Evolutionary conservation across 2,113 vertebrate genomes (phyloP), one percentile per base, ranked within the genome.

Genomic region (Lophotis ruficrista): DNA sequence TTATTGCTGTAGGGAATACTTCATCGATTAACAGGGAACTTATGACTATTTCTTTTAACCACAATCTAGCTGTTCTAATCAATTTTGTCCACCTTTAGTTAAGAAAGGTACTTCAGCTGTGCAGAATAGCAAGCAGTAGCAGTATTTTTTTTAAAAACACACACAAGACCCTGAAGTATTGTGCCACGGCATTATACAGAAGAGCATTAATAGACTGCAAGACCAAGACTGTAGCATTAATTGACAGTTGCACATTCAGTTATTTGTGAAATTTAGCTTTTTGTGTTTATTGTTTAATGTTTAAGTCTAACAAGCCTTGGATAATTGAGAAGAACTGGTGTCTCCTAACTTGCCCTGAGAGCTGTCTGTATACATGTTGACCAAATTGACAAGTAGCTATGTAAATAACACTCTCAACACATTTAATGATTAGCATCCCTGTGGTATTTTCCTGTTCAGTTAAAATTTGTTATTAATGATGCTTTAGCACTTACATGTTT

Each of bases 1-100:
- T 96, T 94, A 91, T 48, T 68, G 69, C 53, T 65, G 20, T 61
- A 86, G 10, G n/a, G 68, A 77, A 81, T 84, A 89, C 57, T 83
- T 72, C 89, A 90, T 57, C 3, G 17, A 95, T 93, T 96, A 94
- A 78, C 82, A 80, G 53, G 22, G 48, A 91, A 71, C 90, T 86
- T 93, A 70, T 7, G 53, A 65, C 43, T 94, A 72, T 87, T 94
- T 95, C 85, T 93, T 89, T 93, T 91, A 90, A 83, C 53, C 58
- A 89, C 88, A 85, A 35, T 25, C 70, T 70, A 65, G 53, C 43
- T 80, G 53, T 68, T 73, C 64, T 71, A 64, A 95, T 95, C 90
- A 45, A 88, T 90, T 95, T 95, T 88, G 41, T 75, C 45, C 70
- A 71, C 31, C 45, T 80, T 78, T 70, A 60, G 51, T 93, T 93